Percentiles rank a stretch among this genome's conserved stretches.
phyloP scores from a whole-genome alignment of 2,888 invertebrate genomes.

The Cistogaster globosa region DNA sequence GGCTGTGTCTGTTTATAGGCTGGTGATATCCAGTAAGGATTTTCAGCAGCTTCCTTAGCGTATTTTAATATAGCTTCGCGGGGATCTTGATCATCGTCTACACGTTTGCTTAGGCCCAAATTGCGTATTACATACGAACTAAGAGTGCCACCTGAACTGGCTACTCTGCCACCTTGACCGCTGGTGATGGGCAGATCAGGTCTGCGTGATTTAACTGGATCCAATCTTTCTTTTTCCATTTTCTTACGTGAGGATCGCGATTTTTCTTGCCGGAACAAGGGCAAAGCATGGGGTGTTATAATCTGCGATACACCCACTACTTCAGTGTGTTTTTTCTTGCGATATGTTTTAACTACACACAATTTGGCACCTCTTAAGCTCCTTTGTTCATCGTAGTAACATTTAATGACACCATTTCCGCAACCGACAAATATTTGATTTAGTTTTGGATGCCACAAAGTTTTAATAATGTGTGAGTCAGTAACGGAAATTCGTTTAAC shows the following conservation, averaged over 20 bases:
- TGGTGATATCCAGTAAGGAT: conserved; percentile 98
- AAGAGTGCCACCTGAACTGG: conserved; percentile 94
- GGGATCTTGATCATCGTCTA: conserved; percentile 96
- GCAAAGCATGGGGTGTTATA: conserved; percentile 97
- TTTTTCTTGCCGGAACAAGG: conserved; percentile 96
- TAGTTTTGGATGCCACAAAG: conserved; percentile 98
- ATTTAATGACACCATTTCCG: conserved; percentile 94
- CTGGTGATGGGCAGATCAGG: conserved; percentile 95
- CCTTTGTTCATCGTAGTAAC: conserved; percentile 94
- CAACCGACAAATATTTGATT: conserved; percentile 97
- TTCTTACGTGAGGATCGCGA: conserved; percentile 94
- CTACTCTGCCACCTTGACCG: conserved; percentile 96
- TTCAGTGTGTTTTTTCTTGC: conserved; percentile 92
- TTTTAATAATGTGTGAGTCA: conserved; percentile 92
- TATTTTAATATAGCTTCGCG: conserved; percentile 96
- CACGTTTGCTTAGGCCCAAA: conserved; percentile 94
- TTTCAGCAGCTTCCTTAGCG: conserved; percentile 97
- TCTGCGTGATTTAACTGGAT: conserved; percentile 91
- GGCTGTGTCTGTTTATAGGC: conserved; percentile 96
- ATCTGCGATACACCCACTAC: conserved; percentile 95
- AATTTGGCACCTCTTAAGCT: conserved; percentile 95
- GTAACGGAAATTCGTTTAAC: conserved; percentile 90
- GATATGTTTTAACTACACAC: conserved; percentile 91
- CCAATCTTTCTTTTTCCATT: conserved; percentile 94
- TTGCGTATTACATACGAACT: conserved; percentile 98